phyloP scores from a whole-genome alignment of 2,113 vertebrate species.

The Thalassoma bifasciatum region DNA sequence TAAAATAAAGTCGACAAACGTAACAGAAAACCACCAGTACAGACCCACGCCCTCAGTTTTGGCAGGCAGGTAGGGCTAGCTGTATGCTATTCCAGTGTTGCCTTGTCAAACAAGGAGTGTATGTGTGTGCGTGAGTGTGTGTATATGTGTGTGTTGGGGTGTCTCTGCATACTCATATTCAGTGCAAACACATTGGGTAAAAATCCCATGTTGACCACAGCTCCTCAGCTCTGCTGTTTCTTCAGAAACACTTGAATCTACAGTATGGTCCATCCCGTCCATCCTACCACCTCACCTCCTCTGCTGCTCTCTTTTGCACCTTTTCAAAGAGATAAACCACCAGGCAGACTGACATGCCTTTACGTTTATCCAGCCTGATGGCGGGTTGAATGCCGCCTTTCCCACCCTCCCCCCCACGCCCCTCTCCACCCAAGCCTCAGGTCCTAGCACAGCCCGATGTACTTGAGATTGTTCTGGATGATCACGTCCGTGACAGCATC shows the following conservation, averaged over 20 bases:
- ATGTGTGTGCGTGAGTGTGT: conserved; percentile 26
- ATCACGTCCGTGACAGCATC: conserved; percentile 99
- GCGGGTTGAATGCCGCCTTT: conserved; percentile 34
- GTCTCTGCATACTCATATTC: conserved; percentile 81
- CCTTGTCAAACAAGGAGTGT: conserved; percentile 71
- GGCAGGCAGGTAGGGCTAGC: conserved; percentile 59
- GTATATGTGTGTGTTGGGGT: conserved; percentile 55
- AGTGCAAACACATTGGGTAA: conserved; percentile 84
- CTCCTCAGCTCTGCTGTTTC: conserved; percentile 65
- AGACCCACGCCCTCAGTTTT: conserved; percentile 52
- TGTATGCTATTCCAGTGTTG: conserved; percentile 76
- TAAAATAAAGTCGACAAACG: conserved; percentile 62
- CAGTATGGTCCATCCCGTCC: conserved; percentile 54
- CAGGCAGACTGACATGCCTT: conserved; percentile 48
- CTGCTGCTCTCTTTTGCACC: conserved; percentile 61
- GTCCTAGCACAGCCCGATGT: conserved; percentile 97
- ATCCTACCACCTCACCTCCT: conserved; percentile 41
- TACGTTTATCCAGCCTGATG: conserved; percentile 49
- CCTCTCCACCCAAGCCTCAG: conserved; percentile 46
- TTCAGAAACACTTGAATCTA: conserved; percentile 65
- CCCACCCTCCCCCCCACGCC: neutral
- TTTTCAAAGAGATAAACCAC: conserved; percentile 60
- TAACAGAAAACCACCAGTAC: conserved; percentile 52
- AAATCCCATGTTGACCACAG: conserved; percentile 64
- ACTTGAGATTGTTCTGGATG: conserved; percentile 99